phyloP scores from a whole-genome alignment of 2,113 vertebrate species.

The Anoura caudifer region DNA sequence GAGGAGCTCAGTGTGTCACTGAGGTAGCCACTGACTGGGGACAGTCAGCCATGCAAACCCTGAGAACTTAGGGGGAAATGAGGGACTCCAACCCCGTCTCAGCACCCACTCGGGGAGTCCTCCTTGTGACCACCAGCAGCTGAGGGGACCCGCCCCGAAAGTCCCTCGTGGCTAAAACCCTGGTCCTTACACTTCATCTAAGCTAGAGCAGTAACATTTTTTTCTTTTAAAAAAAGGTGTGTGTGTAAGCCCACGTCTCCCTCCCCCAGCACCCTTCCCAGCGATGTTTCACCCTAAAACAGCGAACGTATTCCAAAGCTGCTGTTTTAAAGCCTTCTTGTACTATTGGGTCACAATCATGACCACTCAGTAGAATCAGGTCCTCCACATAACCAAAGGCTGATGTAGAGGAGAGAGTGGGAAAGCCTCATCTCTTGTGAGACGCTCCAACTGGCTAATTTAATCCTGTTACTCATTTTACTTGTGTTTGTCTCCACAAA shows the following conservation, averaged over 20 bases:
- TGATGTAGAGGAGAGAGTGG: neutral
- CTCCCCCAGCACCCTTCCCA: neutral
- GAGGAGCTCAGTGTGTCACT: neutral
- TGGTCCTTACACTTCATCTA: neutral
- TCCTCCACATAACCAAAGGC: neutral
- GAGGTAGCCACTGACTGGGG: neutral
- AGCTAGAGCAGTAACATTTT: neutral
- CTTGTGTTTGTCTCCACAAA: neutral
- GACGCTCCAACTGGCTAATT: neutral
- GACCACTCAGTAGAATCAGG: neutral
- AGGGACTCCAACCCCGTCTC: neutral
- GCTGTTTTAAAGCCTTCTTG: neutral
- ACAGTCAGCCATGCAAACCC: constrained; percentile 25
- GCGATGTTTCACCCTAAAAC: neutral
- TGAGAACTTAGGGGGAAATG: neutral
- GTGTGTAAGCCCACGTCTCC: neutral
- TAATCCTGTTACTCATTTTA: neutral
- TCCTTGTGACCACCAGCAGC: neutral
- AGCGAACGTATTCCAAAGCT: neutral
- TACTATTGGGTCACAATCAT: neutral
- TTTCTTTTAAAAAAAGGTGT: neutral
- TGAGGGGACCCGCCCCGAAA: neutral
- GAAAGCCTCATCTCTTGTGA: neutral
- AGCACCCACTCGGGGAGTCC: neutral
- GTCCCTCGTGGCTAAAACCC: neutral